These are phyloP conservation scores for Xestia ashworthii DNA, from an alignment of 2,888 invertebrate species.

Conservation along the genomic window DNA sequence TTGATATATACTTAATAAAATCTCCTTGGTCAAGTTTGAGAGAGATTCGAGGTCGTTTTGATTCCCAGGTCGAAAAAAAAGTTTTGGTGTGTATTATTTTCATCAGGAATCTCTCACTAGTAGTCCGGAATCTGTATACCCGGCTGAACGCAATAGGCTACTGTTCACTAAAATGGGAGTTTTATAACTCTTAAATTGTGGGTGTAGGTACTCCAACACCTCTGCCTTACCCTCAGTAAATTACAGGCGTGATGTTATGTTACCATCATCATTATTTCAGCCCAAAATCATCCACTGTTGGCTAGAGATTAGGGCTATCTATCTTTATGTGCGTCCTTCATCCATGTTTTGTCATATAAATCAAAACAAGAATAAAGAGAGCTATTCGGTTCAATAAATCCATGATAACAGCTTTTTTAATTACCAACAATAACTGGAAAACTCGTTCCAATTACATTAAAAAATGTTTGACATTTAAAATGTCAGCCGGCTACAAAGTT, in stretches of 20 bases:
- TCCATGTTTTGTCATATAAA: neutral
- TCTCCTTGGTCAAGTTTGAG: neutral
- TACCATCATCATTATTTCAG: neutral
- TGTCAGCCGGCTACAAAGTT: slow-evolving; percentile 50
- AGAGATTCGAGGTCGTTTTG: neutral
- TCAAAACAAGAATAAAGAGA: neutral
- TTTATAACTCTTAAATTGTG: neutral
- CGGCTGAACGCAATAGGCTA: too few relatives aligned
- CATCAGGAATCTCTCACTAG: neutral
- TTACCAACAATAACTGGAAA: slow-evolving; percentile 4
- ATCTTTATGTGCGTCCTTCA: too few relatives aligned
- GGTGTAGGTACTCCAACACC: neutral
- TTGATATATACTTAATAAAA: neutral
- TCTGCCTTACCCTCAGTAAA: neutral
- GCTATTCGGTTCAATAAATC: neutral
- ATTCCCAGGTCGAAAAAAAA: neutral
- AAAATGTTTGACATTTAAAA: slow-evolving; percentile 49
- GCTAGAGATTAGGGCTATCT: too few relatives aligned
- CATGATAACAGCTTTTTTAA: neutral
- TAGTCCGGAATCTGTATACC: too few relatives aligned
- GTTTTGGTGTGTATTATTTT: neutral
- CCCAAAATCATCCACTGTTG: too few relatives aligned
- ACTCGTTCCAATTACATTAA: slow-evolving; percentile 26
- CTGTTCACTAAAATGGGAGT: too few relatives aligned
- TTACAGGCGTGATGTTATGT: neutral